A percentile compares a stretch with the other conserved stretches of the same genome.
Evolutionary conservation across 2,113 vertebrate genomes (phyloP).

Genomic region (Sphaerodactylus townsendi): DNA sequence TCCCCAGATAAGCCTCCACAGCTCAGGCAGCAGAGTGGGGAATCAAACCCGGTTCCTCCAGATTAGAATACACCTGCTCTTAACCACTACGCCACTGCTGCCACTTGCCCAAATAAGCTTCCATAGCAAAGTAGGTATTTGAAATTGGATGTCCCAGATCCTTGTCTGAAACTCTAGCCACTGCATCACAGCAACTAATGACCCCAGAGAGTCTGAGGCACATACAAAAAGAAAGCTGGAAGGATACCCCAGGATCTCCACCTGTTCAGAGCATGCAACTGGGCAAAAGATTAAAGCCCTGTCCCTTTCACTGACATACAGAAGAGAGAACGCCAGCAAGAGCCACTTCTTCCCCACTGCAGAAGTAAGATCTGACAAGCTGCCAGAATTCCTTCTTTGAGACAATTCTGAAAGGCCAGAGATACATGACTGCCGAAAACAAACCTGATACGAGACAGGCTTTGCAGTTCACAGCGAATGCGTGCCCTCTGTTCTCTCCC

Average conservation of each 20-base stretch:
- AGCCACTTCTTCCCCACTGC: background rate
- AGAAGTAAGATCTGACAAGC: background rate
- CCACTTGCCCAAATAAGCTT: no score
- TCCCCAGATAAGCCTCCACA: no score
- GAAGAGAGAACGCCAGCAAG: background rate
- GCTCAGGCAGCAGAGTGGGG: no score
- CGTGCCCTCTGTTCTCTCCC: background rate
- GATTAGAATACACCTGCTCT: no score
- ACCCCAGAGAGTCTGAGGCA: background rate
- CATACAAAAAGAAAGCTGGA: background rate
- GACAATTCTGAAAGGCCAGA: background rate
- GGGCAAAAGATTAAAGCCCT: background rate
- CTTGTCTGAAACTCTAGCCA: no score
- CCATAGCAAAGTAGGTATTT: no score
- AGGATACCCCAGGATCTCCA: background rate
- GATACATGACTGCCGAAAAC: background rate
- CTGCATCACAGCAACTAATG: no score
- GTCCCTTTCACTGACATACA: background rate
- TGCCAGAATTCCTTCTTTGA: no score
- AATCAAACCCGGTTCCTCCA: no score
- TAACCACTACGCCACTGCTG: no score
- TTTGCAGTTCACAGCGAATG: no score
- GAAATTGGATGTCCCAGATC: no score
- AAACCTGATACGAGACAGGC: background rate
- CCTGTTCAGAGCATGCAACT: background rate